These are phyloP conservation scores for Menidia beryllina DNA, from an alignment of 2,113 vertebrate species.

Conservation along the genomic window DNA sequence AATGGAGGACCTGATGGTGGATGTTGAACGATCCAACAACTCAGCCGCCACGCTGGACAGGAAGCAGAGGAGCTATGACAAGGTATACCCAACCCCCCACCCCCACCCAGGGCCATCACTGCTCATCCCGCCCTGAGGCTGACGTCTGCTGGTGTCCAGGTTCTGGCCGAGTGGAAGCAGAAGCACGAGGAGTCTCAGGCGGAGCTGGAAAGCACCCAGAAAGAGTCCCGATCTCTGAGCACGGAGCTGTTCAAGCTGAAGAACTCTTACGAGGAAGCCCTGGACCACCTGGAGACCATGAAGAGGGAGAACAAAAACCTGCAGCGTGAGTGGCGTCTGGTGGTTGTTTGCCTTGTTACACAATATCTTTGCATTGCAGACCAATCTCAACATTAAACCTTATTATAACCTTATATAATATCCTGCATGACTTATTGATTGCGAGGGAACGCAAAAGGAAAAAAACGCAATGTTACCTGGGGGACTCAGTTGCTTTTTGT, in stretches of 20 bases:
- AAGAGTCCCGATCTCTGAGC: slow-evolving; percentile 68
- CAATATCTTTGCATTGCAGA: too few relatives aligned
- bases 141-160: slow-evolving; percentile 29
- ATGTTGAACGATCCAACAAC: slow-evolving; percentile 58
- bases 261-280: slow-evolving; percentile 73
- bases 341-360: too few relatives aligned
- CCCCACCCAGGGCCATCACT: too few relatives aligned
- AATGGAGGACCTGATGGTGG: slow-evolving; percentile 68
- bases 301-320: slow-evolving; percentile 79
- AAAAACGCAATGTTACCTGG: too few relatives aligned
- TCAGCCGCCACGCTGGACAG: slow-evolving; percentile 58
- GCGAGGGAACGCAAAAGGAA: too few relatives aligned
- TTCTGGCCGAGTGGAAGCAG: slow-evolving; percentile 74
- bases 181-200: slow-evolving; percentile 74
- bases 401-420: too few relatives aligned
- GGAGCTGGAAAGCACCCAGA: slow-evolving; percentile 69
- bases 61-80: slow-evolving; percentile 75
- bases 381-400: too few relatives aligned
- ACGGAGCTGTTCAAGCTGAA: slow-evolving; percentile 77
- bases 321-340: slow-evolving; percentile 57
- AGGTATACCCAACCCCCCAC: slow-evolving; percentile 27
- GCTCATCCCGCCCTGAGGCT: background rate
- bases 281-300: slow-evolving; percentile 70
- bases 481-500: too few relatives aligned
- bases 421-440: too few relatives aligned